Evolutionary conservation across 2,888 invertebrate species (phyloP).

Genomic region (Pseudanteris insignis): DNA sequence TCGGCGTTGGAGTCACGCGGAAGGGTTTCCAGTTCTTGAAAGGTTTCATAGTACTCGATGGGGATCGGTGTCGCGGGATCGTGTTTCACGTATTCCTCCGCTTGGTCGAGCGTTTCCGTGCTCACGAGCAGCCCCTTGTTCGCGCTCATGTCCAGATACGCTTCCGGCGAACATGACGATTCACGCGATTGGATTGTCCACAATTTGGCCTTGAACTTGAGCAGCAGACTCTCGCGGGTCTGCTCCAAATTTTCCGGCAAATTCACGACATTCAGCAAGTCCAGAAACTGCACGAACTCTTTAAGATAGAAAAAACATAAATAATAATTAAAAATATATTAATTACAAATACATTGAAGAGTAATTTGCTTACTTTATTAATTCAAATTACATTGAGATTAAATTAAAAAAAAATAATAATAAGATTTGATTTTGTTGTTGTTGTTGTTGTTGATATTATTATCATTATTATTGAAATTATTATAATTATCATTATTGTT

Average conservation of each 20-base stretch:
- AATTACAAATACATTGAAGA: too few species aligned
- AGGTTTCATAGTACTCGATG: conserved; percentile 55
- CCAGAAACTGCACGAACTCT: conserved; percentile 57
- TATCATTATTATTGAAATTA: too few species aligned
- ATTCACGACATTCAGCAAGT: conserved; percentile 49
- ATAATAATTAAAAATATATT: background rate
- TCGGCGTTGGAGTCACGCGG: background rate
- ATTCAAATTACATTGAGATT: too few species aligned
- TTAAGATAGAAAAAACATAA: background rate
- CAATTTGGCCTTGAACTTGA: conserved; percentile 49
- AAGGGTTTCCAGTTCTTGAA: conserved; percentile 41
- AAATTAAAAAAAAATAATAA: too few species aligned
- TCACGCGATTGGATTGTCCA: conserved; percentile 28
- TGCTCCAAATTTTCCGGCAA: conserved; percentile 48
- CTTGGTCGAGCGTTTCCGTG: conserved; percentile 16
- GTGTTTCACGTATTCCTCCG: conserved; percentile 49
- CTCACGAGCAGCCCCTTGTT: conserved; percentile 49
- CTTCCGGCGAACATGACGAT: conserved; percentile 52
- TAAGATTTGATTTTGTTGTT: too few species aligned
- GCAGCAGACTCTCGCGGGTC: conserved; percentile 50
- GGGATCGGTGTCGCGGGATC: conserved; percentile 38
- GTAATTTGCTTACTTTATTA: too few species aligned
- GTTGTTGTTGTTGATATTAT: too few species aligned
- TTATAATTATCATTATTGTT: too few species aligned
- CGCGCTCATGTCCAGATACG: conserved; percentile 61